Base-by-base conservation (phyloP, 2,797 vertebrate genomes). In the Gymnoscopelus braueri region DNA sequence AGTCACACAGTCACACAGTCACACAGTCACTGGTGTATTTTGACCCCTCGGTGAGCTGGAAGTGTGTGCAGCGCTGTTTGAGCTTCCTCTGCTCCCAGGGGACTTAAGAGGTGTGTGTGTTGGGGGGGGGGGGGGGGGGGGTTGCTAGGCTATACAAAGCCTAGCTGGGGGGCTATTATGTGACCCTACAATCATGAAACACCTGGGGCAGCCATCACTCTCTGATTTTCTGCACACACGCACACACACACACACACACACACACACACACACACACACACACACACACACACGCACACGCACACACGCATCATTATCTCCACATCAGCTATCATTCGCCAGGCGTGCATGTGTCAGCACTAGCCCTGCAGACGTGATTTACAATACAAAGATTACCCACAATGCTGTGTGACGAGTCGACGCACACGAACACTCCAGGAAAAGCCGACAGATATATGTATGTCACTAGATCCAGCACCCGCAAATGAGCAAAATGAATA, bases 131-230 rank as follows among this genome's bases (percentile, higher is more conserved):
- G 80, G 56, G 66, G 51, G 62, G 58, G 60, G 26, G 26, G 26
- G 26, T 3, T 29, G 1, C 51, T 65, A 5, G 69, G 60, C 35
- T 80, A 87, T 77, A 84, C 73, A 66, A 69, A 85, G 66, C 77
- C 59, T 80, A 80, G 74, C 78, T 72, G 65, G 51, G 71, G 60
- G 78, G 63, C 69, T 73, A 59, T 74, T 60, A 71, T 72, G 69
- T 82, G 74, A 78, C 73, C 54, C 63, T 50, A 56, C 35, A 68
- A 71, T 84, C 67, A 78, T 73, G 74, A 76, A 77, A 66, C 49
- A 71, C 26, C 24, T 56, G 32, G 39, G 52, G 14, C 51, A 69
- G 48, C 73, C 58, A 48, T 55, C 3, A 24, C 47, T 53, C 44
- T 67, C 15, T 63, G 35, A 65, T 70, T 47, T 15, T 19, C 50